A percentile compares a stretch with the other conserved stretches of the same genome.
These are phyloP conservation scores for Sternarchorhynchus goeldii DNA, from an alignment of 2,797 vertebrate species.

Conservation along the genomic window DNA sequence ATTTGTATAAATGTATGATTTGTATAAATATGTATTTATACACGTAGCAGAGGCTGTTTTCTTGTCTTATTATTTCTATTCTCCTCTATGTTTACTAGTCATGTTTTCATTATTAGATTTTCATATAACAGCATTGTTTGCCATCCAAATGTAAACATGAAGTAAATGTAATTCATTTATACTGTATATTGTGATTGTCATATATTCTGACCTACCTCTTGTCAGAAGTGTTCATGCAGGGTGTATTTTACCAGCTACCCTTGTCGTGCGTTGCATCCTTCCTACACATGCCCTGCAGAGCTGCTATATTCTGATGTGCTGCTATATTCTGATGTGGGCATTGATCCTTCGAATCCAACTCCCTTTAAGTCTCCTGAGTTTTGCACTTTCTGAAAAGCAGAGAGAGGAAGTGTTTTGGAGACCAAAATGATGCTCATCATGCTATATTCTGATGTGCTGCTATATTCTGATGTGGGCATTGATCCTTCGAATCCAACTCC, in stretches of 20 bases:
- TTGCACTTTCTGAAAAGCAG: conserved; percentile 59
- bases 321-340: conserved; percentile 52
- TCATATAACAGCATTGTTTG: neutral
- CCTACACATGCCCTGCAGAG: conserved; percentile 67
- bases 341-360: conserved; percentile 63
- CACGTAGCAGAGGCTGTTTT: neutral
- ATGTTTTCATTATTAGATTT: neutral
- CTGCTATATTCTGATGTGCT: conserved; percentile 67
- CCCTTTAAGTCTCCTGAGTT: conserved; percentile 53
- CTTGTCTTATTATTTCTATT: neutral
- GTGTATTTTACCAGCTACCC: neutral
- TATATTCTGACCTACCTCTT: neutral
- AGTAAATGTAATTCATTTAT: too few species aligned
- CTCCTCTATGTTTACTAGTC: neutral
- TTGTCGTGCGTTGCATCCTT: conserved; percentile 68
- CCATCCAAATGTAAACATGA: neutral
- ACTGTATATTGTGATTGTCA: conserved; percentile 3
- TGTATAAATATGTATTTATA: neutral
- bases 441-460: conserved; percentile 63
- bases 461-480: conserved; percentile 64
- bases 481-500: conserved; percentile 61
- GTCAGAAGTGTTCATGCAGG: neutral
- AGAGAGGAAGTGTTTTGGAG: conserved; percentile 59
- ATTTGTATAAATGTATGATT: neutral
- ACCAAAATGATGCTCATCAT: conserved; percentile 59